phyloP scores from a whole-genome alignment of 2,797 vertebrate genomes.

The Takifugu ocellatus region DNA sequence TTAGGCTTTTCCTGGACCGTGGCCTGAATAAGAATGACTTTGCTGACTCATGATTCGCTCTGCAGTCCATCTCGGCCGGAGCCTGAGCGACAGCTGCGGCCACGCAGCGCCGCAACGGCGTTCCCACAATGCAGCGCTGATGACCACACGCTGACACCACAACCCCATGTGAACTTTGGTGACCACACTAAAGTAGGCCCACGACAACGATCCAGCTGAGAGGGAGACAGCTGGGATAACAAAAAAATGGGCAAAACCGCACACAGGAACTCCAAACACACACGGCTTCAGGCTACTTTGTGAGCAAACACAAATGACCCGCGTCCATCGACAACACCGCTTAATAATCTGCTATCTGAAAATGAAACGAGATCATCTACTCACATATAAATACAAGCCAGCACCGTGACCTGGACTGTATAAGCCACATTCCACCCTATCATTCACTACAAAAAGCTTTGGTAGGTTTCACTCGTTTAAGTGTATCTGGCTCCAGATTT shows the following conservation, averaged over 20 bases:
- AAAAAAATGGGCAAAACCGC: conserved; percentile 23
- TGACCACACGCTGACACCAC: conserved; percentile 50
- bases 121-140: conserved; percentile 55
- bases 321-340: not conserved
- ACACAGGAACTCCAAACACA: conserved; percentile 4
- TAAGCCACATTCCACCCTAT: not conserved
- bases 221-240: conserved; percentile 55
- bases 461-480: not conserved
- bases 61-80: conserved; percentile 33
- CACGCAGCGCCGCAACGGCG: conserved; percentile 27
- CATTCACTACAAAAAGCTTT: not conserved
- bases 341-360: not conserved
- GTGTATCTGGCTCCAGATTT: not conserved
- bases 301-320: not conserved
- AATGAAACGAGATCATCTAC: not conserved
- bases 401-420: too few relatives aligned
- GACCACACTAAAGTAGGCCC: conserved; percentile 34
- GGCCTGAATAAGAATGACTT: conserved; percentile 46
- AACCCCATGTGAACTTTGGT: conserved; percentile 45
- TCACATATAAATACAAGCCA: too few relatives aligned
- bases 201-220: conserved; percentile 17
- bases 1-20: conserved; percentile 40
- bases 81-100: conserved; percentile 55
- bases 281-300: not conserved
- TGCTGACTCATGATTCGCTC: conserved; percentile 55